Evolutionary conservation across 2,797 vertebrate species (phyloP), one percentile per base, ranked within the genome.

Genomic region (Eptatretus atami): DNA sequence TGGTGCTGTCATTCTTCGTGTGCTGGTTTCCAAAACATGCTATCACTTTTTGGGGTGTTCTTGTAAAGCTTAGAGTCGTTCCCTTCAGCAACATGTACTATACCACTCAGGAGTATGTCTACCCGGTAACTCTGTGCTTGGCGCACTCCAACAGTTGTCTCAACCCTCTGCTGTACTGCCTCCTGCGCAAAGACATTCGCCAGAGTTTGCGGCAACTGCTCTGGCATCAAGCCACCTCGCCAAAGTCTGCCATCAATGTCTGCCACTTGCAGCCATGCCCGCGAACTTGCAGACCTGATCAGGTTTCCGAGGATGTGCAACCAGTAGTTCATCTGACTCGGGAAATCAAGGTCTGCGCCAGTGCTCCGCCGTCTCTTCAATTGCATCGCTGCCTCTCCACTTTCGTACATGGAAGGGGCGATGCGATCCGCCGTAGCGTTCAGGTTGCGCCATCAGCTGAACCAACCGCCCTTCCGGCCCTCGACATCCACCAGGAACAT

Each of bases 11-110:
- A 2, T 82, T 81, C 70, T 78, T 78, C 15, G 64, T 74, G 66
- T 82, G 80, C 72, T 80, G 79, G 80, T 77, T 82, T 69, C 82
- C 80, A 1, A 81, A 81, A 73, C 81, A 83, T 1, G 64, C 77
- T 60, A 74, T 78, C 65, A 77, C 78, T 0, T 64, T 81, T 25
- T 83, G 80, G 80, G 67, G 74, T 1, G 67, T 73, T 53, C 68
- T 82, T 53, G 76, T 82, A 61, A 79, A 80, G 13, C 72, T 78
- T 1, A 73, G 78, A 66, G 67, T 78, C 1, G 64, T 75, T 6
- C 73, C 75, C 12, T 74, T 76, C 70, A 74, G 74, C 63, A 61
- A 64, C 1, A 74, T 76, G 0, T 81, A 75, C 70, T 76, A 74
- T 19, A 67, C 64, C 10, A 70, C 74, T 65, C 79, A 81, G 6